These are phyloP conservation scores for Orthosia gothica DNA, from an alignment of 2,888 invertebrate species.

Conservation along the genomic window DNA sequence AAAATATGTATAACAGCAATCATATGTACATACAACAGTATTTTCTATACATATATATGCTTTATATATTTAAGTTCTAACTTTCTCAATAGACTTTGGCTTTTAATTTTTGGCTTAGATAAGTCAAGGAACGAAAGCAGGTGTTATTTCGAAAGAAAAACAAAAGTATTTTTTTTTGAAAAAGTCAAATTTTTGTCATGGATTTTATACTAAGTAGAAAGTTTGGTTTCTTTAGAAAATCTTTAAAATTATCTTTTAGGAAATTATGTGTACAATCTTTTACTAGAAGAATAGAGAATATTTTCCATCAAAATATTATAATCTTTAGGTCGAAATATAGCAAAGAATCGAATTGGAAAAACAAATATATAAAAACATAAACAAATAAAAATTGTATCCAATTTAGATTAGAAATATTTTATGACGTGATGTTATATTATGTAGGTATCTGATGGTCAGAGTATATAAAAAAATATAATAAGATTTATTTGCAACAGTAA, in stretches of 20 bases:
- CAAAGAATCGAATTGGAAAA: constrained; percentile 21
- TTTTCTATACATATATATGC: constrained; percentile 65
- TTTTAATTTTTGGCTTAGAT: constrained; percentile 86
- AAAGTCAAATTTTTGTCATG: constrained; percentile 46
- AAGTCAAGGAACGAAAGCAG: constrained; percentile 72
- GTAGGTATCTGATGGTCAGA: no score
- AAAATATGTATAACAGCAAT: constrained; percentile 65
- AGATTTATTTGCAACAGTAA: neutral
- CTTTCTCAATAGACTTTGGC: constrained; percentile 86
- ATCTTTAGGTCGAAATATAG: constrained; percentile 56
- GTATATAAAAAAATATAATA: no score
- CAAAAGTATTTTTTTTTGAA: neutral
- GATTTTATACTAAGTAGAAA: constrained; percentile 62
- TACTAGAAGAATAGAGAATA: constrained; percentile 82
- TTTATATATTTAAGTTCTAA: constrained; percentile 67
- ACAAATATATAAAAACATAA: neutral
- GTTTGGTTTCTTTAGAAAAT: constrained; percentile 67
- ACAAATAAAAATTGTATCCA: neutral
- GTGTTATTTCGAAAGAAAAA: constrained; percentile 25
- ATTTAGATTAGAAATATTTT: no score
- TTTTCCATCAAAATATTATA: constrained; percentile 59
- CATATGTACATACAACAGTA: constrained; percentile 64
- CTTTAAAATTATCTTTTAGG: constrained; percentile 68
- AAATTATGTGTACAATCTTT: constrained; percentile 80
- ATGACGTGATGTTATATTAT: no score